Conservation (phyloP, 2,113 vertebrate genomes). For the Actenoides hombroni region DNA sequence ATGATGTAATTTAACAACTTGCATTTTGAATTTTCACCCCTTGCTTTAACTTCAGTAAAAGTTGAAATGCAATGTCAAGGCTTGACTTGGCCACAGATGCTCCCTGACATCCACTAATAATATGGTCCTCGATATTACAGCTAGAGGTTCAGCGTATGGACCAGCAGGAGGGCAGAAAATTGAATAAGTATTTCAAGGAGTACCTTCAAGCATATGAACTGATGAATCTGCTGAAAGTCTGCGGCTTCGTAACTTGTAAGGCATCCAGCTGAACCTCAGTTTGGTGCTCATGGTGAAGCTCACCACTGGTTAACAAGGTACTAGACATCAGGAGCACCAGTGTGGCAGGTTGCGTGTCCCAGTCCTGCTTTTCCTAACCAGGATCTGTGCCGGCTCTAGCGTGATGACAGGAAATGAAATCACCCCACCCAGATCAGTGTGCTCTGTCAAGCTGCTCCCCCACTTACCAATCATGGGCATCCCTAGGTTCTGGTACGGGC, state of each 20-base stretch:
- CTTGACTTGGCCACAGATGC: background rate
- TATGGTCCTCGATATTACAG: background rate
- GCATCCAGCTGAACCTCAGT: background rate
- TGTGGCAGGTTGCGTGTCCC: background rate
- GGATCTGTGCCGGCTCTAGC: background rate
- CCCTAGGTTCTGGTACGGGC: constrained; percentile 79
- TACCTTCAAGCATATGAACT: background rate
- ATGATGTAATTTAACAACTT: background rate
- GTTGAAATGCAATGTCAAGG: background rate
- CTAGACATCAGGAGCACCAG: background rate
- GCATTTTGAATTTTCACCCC: background rate
- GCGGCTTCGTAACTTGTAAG: background rate
- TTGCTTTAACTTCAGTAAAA: background rate
- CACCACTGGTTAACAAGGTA: background rate
- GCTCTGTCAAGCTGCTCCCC: background rate
- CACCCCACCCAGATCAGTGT: background rate
- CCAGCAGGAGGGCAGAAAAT: background rate
- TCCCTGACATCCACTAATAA: background rate
- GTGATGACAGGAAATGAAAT: background rate
- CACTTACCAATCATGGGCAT: constrained; percentile 82
- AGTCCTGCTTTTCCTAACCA: background rate
- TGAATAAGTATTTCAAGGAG: background rate
- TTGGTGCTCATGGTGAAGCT: background rate
- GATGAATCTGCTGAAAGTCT: background rate
- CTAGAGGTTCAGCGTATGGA: background rate